A percentile compares a stretch with the other conserved stretches of the same genome.
Evolutionary conservation across 2,113 vertebrate species (phyloP).

Genomic region (Ptilorrhoa leucosticta): DNA sequence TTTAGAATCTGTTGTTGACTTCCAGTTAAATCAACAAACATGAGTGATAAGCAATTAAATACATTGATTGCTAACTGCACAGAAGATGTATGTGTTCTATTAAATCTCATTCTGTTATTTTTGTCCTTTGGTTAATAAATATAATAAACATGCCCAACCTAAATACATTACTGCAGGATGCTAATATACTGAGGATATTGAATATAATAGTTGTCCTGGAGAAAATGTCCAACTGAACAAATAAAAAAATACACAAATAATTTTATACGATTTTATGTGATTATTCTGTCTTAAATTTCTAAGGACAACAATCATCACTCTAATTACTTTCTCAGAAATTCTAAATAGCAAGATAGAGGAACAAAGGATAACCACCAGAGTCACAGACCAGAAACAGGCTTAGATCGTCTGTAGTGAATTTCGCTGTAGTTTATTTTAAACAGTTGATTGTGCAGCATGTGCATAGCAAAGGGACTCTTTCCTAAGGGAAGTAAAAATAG

Average conservation of each 20-base stretch:
- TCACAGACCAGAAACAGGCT: neutral
- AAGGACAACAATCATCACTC: conserved; percentile 37
- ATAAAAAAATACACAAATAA: conserved; percentile 63
- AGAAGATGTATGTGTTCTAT: conserved; percentile 23
- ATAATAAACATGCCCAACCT: conserved; percentile 35
- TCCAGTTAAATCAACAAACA: conserved; percentile 13
- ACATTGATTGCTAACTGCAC: neutral
- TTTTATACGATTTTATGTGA: conserved; percentile 45
- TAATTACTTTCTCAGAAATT: conserved; percentile 62
- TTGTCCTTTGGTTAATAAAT: conserved; percentile 40
- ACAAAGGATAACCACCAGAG: conserved; percentile 1
- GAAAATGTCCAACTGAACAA: conserved; percentile 46
- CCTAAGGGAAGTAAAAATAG: neutral
- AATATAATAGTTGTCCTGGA: conserved; percentile 51
- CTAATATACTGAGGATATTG: conserved; percentile 63
- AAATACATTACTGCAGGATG: conserved; percentile 59
- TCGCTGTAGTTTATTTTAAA: neutral
- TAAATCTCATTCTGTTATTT: conserved; percentile 54
- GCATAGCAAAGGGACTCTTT: neutral
- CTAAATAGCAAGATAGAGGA: conserved; percentile 14
- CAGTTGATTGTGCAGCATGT: neutral
- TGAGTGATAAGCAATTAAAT: conserved; percentile 22
- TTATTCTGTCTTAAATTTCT: conserved; percentile 60
- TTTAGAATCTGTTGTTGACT: conserved; percentile 8
- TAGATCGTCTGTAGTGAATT: neutral